phyloP scores from a whole-genome alignment of 2,113 vertebrate genomes.

The Oceanites oceanicus region DNA sequence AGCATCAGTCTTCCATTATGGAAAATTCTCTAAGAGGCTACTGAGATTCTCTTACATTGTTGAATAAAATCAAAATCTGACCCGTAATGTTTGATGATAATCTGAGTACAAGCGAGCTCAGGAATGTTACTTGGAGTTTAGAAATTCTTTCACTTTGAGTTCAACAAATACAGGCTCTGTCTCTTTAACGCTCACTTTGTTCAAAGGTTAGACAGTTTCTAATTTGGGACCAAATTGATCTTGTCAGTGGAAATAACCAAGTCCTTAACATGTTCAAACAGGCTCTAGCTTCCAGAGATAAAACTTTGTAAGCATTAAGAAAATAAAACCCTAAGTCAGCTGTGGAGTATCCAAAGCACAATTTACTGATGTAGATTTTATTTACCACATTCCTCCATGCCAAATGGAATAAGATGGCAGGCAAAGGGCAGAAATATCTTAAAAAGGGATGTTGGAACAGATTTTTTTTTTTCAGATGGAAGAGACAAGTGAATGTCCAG shows the following conservation, averaged over 20 bases:
- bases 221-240: not conserved
- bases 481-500: not conserved
- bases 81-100: not conserved
- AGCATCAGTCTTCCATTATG: not conserved
- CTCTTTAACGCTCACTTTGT: not conserved
- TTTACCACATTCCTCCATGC: not conserved
- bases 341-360: not conserved
- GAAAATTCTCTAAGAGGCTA: not conserved
- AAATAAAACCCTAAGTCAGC: not conserved
- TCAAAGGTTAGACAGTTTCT: not conserved
- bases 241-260: not conserved
- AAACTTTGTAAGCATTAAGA: not conserved
- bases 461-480: not conserved
- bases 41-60: not conserved
- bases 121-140: not conserved
- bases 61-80: not conserved
- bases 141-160: not conserved
- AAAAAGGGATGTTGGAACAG: not conserved
- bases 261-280: not conserved
- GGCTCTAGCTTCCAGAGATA: slow-evolving; percentile 14
- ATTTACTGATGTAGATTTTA: not conserved
- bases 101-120: not conserved
- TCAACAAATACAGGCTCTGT: not conserved
- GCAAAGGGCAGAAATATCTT: not conserved
- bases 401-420: not conserved